Conservation (phyloP, 2,888 invertebrate genomes). For the Caenorhabditis sp. region DNA sequence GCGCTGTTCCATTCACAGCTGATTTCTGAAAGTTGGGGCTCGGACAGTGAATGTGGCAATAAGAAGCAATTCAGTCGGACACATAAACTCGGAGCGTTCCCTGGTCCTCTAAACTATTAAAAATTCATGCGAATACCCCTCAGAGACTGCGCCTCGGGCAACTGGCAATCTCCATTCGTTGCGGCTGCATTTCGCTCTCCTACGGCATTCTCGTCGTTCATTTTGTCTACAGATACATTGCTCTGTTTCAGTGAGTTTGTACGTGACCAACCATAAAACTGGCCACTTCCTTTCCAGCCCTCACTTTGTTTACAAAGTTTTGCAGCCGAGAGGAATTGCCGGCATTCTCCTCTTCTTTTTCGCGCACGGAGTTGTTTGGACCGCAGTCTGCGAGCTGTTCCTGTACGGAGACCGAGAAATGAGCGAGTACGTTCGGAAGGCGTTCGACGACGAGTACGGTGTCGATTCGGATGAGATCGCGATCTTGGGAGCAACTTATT, state of each 20-base stretch:
- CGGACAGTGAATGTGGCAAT: too few species aligned
- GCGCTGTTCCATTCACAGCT: too few species aligned
- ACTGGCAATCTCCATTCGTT: slow-evolving; percentile 39
- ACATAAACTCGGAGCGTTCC: neutral
- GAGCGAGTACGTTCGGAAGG: slow-evolving; percentile 28
- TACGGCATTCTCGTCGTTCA: slow-evolving; percentile 46
- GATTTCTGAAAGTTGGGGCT: too few species aligned
- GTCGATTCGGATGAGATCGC: slow-evolving; percentile 40
- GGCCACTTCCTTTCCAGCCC: slow-evolving; percentile 20
- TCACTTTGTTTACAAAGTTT: neutral
- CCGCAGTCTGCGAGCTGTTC: slow-evolving; percentile 31
- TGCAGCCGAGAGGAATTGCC: slow-evolving; percentile 20
- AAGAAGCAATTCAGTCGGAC: too few species aligned
- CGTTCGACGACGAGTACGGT: slow-evolving; percentile 27
- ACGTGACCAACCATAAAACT: too few species aligned
- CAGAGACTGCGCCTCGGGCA: slow-evolving; percentile 24
- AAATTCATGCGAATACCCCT: neutral
- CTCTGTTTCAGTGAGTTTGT: slow-evolving; percentile 18
- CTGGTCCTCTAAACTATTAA: too few species aligned
- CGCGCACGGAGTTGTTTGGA: slow-evolving; percentile 43
- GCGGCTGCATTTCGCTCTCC: slow-evolving; percentile 39
- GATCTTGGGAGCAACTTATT: slow-evolving; percentile 35
- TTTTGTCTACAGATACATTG: slow-evolving; percentile 50
- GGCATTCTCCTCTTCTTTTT: slow-evolving; percentile 26
- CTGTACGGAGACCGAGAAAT: slow-evolving; percentile 40